Base-by-base conservation (phyloP, 2,797 vertebrate species). In the Brachyrhaphis roseni region DNA sequence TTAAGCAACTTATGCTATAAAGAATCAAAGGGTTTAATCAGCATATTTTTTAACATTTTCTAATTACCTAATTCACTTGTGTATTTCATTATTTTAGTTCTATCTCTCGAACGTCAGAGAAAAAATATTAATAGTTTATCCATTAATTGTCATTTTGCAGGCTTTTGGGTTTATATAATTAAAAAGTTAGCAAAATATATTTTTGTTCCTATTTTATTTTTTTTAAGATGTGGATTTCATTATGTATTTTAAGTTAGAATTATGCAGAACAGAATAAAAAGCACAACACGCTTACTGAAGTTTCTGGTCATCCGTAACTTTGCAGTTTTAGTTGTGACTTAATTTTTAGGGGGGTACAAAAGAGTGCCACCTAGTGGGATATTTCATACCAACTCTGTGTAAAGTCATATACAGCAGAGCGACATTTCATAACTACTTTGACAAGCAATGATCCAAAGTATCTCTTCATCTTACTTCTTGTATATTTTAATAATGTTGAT, bases 21-120 rank as follows among this genome's bases (percentile, higher is more conserved):
- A 89, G 89, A 93, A 92, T 95, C 94, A 95, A 95, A 94, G 94
- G 88, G 5, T 91, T 91, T 91, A 86, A 84, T 92, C 85, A 77
- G 91, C 84, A 84, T 91, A 87, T 93, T 93, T 93, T 89, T 88
- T 85, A 85, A 84, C 5, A 47, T 31, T 64, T 86, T 89, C 79
- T 86, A 72, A 88, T 89, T 70, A 78, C 90, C 82, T 88, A 20
- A 82, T 53, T 23, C 79, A 76, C 76, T 77, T 81, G 55, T 78
- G 87, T 75, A 89, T 92, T 84, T 86, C 78, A 85, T 93, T 93
- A 91, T 74, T 80, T 53, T 83, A 59, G 83, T 85, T 78, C 87
- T 59, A 59, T 70, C 70, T 85, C 81, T 88, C 36, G 16, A 78
- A 90, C 80, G 89, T 91, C 87, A 93, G 90, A 90, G 78, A 80